These are phyloP conservation scores for Galeopsomyia nigrocyanea DNA, from an alignment of 2,888 invertebrate species.

Conservation along the genomic window DNA sequence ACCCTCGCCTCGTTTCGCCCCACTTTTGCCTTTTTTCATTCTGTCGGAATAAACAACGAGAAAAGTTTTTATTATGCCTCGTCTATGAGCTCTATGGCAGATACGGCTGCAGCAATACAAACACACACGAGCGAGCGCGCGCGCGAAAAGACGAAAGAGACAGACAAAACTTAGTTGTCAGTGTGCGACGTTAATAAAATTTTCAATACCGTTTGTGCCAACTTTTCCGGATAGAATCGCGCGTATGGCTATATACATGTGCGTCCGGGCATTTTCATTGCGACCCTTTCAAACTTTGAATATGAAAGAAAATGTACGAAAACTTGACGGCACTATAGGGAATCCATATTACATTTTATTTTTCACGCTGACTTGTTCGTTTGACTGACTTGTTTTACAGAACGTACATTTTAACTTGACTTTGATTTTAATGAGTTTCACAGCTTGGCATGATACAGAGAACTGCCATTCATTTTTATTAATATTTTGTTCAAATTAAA, in stretches of 20 bases:
- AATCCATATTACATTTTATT: too few species aligned
- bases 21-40: too few species aligned
- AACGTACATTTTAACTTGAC: too few species aligned
- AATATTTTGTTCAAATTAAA: too few species aligned
- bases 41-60: conserved; percentile 16
- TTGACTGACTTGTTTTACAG: too few species aligned
- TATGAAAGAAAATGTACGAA: neutral
- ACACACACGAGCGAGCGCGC: neutral
- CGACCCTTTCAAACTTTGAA: neutral
- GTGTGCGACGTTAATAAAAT: conserved; percentile 19
- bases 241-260: too few species aligned
- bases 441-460: too few species aligned
- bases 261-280: too few species aligned
- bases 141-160: neutral
- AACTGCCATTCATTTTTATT: too few species aligned
- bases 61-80: conserved; percentile 20
- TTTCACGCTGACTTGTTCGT: too few species aligned
- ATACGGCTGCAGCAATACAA: neutral
- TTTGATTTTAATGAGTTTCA: too few species aligned
- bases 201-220: conserved; percentile 23
- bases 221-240: neutral
- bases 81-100: neutral
- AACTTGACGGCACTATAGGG: too few species aligned
- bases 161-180: conserved; percentile 1
- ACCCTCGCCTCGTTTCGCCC: neutral